These are phyloP conservation scores for Cheilosia vernalis DNA, from an alignment of 2,888 invertebrate genomes.

Conservation along the genomic window DNA sequence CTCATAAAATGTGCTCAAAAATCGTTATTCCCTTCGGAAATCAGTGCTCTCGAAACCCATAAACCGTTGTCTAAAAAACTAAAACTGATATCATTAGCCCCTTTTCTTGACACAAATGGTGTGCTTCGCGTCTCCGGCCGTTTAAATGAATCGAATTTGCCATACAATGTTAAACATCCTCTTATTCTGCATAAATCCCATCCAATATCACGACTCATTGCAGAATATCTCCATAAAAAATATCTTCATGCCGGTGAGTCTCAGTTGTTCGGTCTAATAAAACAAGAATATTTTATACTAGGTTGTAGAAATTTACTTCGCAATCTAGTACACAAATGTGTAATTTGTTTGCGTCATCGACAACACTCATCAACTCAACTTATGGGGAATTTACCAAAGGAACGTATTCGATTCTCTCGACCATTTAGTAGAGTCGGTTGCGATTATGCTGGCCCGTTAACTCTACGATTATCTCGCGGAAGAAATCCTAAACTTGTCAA, in stretches of 20 bases:
- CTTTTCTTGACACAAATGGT: conserved; percentile 7
- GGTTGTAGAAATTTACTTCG: conserved; percentile 17
- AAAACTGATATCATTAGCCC: conserved; percentile 6
- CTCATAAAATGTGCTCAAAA: conserved; percentile 23
- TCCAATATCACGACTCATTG: conserved; percentile 10
- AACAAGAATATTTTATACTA: conserved; percentile 13
- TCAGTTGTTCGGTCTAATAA: conserved; percentile 11
- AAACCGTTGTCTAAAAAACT: not conserved
- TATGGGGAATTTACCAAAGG: no score
- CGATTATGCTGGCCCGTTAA: no score
- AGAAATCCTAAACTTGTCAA: conserved; percentile 12
- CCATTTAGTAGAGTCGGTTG: no score
- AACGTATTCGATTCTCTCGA: no score
- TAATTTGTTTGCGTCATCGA: no score
- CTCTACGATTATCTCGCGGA: conserved; percentile 7
- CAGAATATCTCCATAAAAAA: not conserved
- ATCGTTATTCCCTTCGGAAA: conserved; percentile 3
- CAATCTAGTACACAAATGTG: no score
- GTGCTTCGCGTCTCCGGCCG: conserved; percentile 4
- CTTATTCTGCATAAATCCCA: conserved; percentile 7
- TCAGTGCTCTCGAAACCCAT: conserved; percentile 6
- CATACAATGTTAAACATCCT: conserved; percentile 16
- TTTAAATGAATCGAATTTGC: conserved; percentile 25
- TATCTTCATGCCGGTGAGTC: not conserved
- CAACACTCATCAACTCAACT: no score